Conservation (phyloP, 1,140 invertebrate species). For the Drosophila auraria region DNA sequence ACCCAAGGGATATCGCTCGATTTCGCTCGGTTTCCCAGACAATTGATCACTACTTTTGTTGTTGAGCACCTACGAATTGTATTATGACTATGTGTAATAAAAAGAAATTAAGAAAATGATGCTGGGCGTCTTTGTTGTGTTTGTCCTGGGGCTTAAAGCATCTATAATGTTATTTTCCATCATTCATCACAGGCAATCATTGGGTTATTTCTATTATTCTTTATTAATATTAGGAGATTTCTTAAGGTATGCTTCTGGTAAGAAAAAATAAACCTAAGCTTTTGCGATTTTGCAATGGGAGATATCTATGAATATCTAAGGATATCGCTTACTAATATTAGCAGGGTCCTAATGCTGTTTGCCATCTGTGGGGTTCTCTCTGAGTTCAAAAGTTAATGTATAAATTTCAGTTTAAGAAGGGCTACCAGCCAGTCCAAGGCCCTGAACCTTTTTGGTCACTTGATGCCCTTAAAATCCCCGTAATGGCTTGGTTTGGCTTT, state of each 20-base stretch:
- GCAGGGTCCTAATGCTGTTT: not conserved
- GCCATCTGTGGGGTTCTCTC: not conserved
- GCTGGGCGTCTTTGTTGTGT: slow-evolving; percentile 15
- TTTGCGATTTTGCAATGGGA: not conserved
- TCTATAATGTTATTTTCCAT: not conserved
- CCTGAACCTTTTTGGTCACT: slow-evolving; percentile 28
- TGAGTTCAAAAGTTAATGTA: slow-evolving; percentile 7
- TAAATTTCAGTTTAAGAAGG: slow-evolving; percentile 27
- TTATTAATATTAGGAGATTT: not conserved
- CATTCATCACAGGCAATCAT: slow-evolving; percentile 6
- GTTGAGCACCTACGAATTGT: slow-evolving; percentile 47
- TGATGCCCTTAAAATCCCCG: slow-evolving; percentile 21
- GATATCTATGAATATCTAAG: not conserved
- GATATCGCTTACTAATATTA: slow-evolving; percentile 6
- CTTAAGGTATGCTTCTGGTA: not conserved
- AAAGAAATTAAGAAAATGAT: slow-evolving; percentile 40
- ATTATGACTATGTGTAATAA: slow-evolving; percentile 63
- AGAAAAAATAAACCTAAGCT: not conserved
- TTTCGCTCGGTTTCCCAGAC: not conserved
- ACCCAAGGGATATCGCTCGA: not conserved
- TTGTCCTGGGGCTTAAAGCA: slow-evolving; percentile 28
- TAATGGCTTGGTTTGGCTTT: slow-evolving; percentile 29
- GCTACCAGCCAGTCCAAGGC: slow-evolving; percentile 5
- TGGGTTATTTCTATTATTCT: not conserved
- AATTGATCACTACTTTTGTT: slow-evolving; percentile 17